These are phyloP conservation scores for Calvadosia cruxmelitensis DNA, from an alignment of 30 jellyfish, hydroid and myxozoan genomes.

Conservation along the genomic window DNA sequence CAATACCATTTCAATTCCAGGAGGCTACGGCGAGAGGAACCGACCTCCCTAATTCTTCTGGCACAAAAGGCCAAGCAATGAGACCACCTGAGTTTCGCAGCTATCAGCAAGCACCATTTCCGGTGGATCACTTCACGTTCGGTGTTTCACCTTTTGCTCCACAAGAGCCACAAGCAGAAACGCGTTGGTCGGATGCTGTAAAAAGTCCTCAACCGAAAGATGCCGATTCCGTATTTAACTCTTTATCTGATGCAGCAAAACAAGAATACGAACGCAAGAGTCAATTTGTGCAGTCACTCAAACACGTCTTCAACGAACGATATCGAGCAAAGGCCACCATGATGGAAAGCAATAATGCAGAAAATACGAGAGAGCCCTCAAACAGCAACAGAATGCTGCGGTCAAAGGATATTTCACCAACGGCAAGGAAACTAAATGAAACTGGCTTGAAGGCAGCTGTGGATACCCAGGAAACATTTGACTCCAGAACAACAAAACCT, in stretches of 20 bases:
- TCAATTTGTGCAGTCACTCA: neutral
- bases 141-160: too few species aligned
- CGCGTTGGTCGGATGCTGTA: neutral
- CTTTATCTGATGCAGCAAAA: neutral
- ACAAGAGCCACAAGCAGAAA: neutral
- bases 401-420: neutral
- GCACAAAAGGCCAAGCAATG: neutral
- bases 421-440: neutral
- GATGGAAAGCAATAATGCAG: neutral
- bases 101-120: neutral
- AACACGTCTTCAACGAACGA: neutral
- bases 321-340: neutral
- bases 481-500: neutral
- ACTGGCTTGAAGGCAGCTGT: too few species aligned
- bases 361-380: neutral
- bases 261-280: neutral
- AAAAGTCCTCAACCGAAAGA: neutral
- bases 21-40: neutral
- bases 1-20: neutral
- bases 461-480: neutral
- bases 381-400: neutral
- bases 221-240: neutral
- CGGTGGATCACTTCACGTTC: neutral
- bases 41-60: neutral
- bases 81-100: too few species aligned